Conservation (phyloP, 2,888 invertebrate species). For the Zhengitettix transpicula region DNA sequence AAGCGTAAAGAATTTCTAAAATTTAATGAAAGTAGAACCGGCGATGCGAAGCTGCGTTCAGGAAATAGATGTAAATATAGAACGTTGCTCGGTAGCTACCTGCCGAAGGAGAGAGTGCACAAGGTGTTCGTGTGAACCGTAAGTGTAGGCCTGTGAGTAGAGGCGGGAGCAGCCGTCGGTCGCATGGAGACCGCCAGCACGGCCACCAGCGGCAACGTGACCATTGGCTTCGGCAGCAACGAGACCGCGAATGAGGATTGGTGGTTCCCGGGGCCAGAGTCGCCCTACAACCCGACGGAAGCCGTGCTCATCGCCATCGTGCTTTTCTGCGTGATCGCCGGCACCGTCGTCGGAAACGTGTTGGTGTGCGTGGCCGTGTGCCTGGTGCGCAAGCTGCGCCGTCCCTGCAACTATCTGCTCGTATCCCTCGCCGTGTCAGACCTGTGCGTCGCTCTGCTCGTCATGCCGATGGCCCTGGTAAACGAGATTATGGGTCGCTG, state of each 20-base stretch:
- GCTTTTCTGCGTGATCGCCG: conserved; percentile 42
- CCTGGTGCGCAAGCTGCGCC: conserved; percentile 76
- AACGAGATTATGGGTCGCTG: conserved; percentile 86
- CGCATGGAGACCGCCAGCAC: neutral
- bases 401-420: conserved; percentile 79
- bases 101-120: too few relatives aligned
- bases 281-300: conserved; percentile 27
- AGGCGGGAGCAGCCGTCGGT: neutral
- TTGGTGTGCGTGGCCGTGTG: conserved; percentile 91
- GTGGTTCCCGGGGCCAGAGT: conserved; percentile 25
- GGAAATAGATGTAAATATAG: too few relatives aligned
- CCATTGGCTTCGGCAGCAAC: neutral
- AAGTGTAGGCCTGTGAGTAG: neutral
- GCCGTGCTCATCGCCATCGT: conserved; percentile 46
- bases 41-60: too few relatives aligned
- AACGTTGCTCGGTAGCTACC: too few relatives aligned
- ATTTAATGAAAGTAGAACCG: too few relatives aligned
- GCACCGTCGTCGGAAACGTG: conserved; percentile 75
- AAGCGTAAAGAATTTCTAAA: too few relatives aligned
- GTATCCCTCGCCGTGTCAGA: conserved; percentile 94
- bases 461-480: conserved; percentile 94
- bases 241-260: neutral
- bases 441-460: conserved; percentile 83
- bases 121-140: too few relatives aligned
- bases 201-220: neutral